Evolutionary conservation across 2,888 invertebrate species (phyloP), one percentile per base, ranked within the genome.

Genomic region (Agrotis puta): DNA sequence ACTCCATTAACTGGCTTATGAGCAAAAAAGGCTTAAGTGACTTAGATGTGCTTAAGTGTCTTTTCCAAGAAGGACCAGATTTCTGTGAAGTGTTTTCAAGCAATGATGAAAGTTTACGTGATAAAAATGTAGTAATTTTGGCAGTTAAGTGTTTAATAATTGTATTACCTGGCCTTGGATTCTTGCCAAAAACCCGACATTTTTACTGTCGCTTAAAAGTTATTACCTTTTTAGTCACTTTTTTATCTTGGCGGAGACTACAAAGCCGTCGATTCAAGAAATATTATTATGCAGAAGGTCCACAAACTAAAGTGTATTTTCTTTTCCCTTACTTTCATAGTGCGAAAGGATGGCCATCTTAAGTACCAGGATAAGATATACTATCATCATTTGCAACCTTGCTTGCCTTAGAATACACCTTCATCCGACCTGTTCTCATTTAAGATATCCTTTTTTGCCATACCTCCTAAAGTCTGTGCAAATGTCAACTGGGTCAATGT

Each of bases 21-120:
- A 73, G 11, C n/a, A 33, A 53, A 73, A 73, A 73, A 9, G 1
- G n/a, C 6, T 11, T 24, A 24, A n/a, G 2, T 18, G 20, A n/a
- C 9, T 11, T 73, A 9, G 11, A n/a, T 45, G 33, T 11, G 3
- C 14, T 53, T 13, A 22, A 27, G 24, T 22, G 3, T 24, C 3
- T 54, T 54, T 69, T 39, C 48, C 43, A 27, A 14, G 58, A 72
- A 43, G 11, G 11, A 13, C 27, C 43, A 18, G 14, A n/a, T 53
- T 20, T 33, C 16, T 14, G 6, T 20, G n/a, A n/a, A 14, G 2
- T 16, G 22, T 22, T 22, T 33, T 47, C 6, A 47, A 24, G 1
- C n/a, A 2, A n/a, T 39, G 16, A 39, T 1, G 9, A 14, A 59
- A 20, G 13, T 18, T 16, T 11, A 62, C 20, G 2, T 53, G 13